Base-by-base conservation (phyloP, 2,888 invertebrate species). In the Cybosia mesomella region DNA sequence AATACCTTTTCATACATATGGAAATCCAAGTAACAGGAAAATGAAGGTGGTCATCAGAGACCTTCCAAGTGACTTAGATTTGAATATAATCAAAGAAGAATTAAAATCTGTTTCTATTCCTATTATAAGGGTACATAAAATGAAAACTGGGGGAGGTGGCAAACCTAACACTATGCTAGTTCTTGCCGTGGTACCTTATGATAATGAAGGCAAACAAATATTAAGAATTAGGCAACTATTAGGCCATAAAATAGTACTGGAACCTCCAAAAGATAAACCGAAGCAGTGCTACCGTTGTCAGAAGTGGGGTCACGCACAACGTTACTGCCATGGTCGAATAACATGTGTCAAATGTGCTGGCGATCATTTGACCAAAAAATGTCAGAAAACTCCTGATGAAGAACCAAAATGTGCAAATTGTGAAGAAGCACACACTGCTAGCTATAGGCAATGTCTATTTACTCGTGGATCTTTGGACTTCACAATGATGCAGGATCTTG, bases 321-420 rank as follows among this genome's bases (percentile, higher is more conserved):
- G 89, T 22, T 90, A 88, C 75, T 93, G 94, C 66, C 87, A 86
- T 18, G 90, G 89, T 0, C 54, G 73, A 18, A 63, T 87, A 3
- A 89, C 83, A 63, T 94, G 93, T 82, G 90, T 93, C 0, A 93
- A 92, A 74, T 95, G 93, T 83, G 89, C 85, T n/a, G 89, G 87
- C 2, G 79, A 87, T 2, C 93, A 94, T 80, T 71, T 80, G 0
- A 84, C 88, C 18, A 86, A 82, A n/a, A 83, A 87, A 67, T 94
- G 93, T 77, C 67, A 74, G 0, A 85, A 83, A 73, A 74, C 80
- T 53, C 71, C 76, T 8, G 77, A 73, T 0, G 83, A 83, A 11
- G 85, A 85, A 9, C 89, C 88, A 24, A 88, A 83, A 75, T 93
- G 92, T 82, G 90, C 89, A 1, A 92, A 92, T 72, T 93, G 93